Percentiles rank a stretch among this genome's conserved stretches.
phyloP scores from a whole-genome alignment of 2,888 invertebrate genomes.

The Agonopterix subpropinquella region DNA sequence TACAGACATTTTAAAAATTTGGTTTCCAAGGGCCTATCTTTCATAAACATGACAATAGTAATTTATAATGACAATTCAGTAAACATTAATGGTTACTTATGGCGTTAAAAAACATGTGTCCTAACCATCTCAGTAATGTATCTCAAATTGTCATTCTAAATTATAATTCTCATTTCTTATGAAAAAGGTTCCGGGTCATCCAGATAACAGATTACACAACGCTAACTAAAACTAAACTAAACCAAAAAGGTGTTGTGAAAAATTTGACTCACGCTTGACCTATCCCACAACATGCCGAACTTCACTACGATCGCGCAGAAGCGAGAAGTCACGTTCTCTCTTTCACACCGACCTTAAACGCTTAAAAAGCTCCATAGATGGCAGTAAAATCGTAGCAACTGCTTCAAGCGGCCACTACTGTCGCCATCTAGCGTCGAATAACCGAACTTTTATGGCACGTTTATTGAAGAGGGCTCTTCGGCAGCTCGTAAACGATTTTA shows the following conservation, averaged over 20 bases:
- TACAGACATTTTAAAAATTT: no score
- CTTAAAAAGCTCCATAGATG: conserved; percentile 73
- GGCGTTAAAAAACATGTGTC: no score
- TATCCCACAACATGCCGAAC: neutral
- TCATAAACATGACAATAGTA: no score
- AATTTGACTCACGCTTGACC: conserved; percentile 24
- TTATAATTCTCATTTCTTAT: no score
- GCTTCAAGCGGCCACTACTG: conserved; percentile 68
- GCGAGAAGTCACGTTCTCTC: conserved; percentile 20
- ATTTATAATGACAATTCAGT: no score
- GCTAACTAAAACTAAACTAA: neutral
- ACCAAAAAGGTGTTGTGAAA: neutral
- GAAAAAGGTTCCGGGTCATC: no score
- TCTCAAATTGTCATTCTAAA: no score
- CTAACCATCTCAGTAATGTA: no score
- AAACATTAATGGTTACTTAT: no score
- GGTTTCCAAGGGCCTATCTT: no score
- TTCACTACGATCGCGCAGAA: conserved; percentile 30
- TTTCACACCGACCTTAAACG: conserved; percentile 47
- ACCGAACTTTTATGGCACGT: conserved; percentile 73
- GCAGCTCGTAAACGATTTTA: conserved; percentile 76
- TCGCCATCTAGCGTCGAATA: conserved; percentile 72
- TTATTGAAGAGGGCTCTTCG: conserved; percentile 75
- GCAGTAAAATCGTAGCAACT: conserved; percentile 69
- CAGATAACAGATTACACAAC: no score